Base-by-base conservation (phyloP, 2,888 invertebrate genomes). In the Holacanthella duospinosa region DNA sequence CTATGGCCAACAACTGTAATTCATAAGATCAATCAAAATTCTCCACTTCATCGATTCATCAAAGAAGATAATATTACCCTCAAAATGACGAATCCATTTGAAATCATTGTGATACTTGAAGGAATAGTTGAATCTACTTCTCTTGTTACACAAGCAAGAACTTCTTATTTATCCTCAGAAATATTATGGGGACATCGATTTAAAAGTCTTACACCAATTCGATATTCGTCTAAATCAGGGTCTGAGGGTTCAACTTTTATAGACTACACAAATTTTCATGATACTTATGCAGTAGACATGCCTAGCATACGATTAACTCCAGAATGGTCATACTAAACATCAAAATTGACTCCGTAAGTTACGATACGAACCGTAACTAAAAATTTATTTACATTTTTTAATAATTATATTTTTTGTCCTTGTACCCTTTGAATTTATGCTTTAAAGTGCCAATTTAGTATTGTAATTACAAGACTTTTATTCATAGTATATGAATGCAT, bases 81-180 rank as follows among this genome's bases (percentile, higher is more conserved):
- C 21, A n/a, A n/a, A 4, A n/a, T 21, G 12, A 21, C 19, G 4
- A 9, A 9, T 4, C 48, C 48, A n/a, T 88, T 94, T 74, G 86
- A 93, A 80, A 82, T 94, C 75, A 85, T 93, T 54, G 88, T 89
- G 2, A 86, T 93, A 55, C 82, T 93, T 27, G 93, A 93, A 79
- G 93, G 93, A 1, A 87, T 87, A 43, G 67, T 70, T 1, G 93
- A 93, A 76, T 90, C 90, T 0, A 94, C 94, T 0, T 64, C 64
- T 2, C 60, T 64, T 16, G 59, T 63, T 6, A 62, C 64, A 24
- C 67, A 67, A 61, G 48, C 48, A n/a, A 9, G 48, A 21, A 48
- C 48, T 21, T 48, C 48, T 21, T 48, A 48, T 48, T 48, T 48
- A 21, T 21, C 48, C 21, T 48, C 48, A 21, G 48, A 48, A 21